Conservation (phyloP, 2,888 invertebrate species). For the Sturmia bella region DNA sequence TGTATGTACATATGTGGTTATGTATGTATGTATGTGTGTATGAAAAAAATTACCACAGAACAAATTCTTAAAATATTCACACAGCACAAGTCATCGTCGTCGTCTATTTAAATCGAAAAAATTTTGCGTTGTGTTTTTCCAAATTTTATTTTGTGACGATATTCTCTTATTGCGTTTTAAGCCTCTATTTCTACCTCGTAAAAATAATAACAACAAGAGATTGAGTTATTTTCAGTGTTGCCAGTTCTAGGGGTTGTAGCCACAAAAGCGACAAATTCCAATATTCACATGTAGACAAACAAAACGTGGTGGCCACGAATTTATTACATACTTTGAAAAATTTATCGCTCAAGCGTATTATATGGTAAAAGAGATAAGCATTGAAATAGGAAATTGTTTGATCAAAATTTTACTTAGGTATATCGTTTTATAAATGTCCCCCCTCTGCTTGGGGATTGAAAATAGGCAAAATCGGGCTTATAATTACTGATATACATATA, state of each 20-base stretch:
- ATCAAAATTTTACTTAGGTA: no score
- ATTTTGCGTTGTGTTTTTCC: constrained; percentile 55
- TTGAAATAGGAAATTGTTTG: no score
- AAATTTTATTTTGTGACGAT: constrained; percentile 33
- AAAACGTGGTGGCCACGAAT: no score
- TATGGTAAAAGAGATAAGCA: no score
- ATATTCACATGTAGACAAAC: no score
- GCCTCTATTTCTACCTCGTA: constrained; percentile 45
- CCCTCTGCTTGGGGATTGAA: no score
- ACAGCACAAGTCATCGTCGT: constrained; percentile 25
- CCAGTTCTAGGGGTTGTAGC: constrained; percentile 16
- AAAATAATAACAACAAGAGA: constrained; percentile 40
- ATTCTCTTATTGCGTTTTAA: constrained; percentile 47
- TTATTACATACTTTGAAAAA: no score
- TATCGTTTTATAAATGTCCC: no score
- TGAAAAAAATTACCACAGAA: constrained; percentile 57
- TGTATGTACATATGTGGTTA: constrained; percentile 28
- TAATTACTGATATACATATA: no score
- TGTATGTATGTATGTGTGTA: constrained; percentile 39
- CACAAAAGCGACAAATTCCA: not conserved
- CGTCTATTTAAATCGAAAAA: constrained; percentile 36
- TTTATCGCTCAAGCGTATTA: no score
- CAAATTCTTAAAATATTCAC: constrained; percentile 33
- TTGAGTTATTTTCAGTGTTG: constrained; percentile 19
- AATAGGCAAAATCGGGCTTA: no score